Base-by-base conservation (phyloP, 2,797 vertebrate species). In the Darevskia mixta region DNA sequence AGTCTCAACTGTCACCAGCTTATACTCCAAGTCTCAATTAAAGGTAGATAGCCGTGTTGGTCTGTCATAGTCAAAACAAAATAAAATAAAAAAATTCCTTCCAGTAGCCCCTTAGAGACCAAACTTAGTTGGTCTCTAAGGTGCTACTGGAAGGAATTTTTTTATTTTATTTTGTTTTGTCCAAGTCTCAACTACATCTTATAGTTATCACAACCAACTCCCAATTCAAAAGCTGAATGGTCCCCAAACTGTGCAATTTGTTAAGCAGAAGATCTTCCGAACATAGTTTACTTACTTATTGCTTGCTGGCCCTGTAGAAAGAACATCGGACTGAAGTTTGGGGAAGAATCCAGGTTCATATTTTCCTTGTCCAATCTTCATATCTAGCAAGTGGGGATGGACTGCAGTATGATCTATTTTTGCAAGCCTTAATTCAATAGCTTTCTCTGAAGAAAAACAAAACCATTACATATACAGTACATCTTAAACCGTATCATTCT, bases 361-460 rank as follows among this genome's bases (percentile, higher is more conserved):
- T 86, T 99, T 99, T 5, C 99, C 99, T 96, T 99, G 99, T 71
- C 99, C 99, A 38, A 99, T 99, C 97, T 99, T 99, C 99, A 99
- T 99, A 95, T 99, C 99, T 96, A 99, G 96, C 90, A 99, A 97
- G 95, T 99, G 99, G 18, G 99, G 98, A 87, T 99, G 99, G 90
- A 99, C 96, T 13, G 99, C 99, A 4, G 98, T 99, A 95, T 99
- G 99, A 95, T 99, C 99, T 45, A 99, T 99, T 97, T 99, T 99
- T 87, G 97, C 93, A 79, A 99, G 97, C 71, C 99, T 97, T 96
- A 98, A 96, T 94, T 99, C 98, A 85, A 99, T 99, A 92, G 98
- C 98, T 95, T 99, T 99, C 95, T 99, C 98, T 99, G 97, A 43
- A 95, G 94, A 17, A 72, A 87, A 83, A 11, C 91, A 85, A 90